Evolutionary conservation across 2,113 vertebrate species (phyloP).

Genomic region (Nothoprocta perdicaria): DNA sequence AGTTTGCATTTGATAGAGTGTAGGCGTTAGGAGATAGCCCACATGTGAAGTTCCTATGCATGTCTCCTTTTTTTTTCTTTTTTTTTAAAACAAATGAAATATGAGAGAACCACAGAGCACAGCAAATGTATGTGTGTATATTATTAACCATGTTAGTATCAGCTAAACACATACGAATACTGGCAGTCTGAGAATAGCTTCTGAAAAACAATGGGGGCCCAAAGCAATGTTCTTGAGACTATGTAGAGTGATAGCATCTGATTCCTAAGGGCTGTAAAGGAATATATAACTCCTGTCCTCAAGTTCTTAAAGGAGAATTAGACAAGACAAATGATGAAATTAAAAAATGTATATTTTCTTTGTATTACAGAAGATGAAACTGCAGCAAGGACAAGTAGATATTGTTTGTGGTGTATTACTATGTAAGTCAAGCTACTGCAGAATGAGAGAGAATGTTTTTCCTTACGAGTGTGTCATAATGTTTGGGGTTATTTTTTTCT

Average conservation of each 20-base stretch:
- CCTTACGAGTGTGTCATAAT: neutral
- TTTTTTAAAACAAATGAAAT: neutral
- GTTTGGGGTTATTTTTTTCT: neutral
- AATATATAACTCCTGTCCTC: accelerated
- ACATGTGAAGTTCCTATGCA: accelerated
- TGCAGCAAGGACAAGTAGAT: neutral
- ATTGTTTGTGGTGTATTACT: neutral
- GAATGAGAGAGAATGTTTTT: neutral
- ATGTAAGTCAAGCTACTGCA: neutral
- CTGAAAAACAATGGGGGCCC: neutral
- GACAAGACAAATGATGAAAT: neutral
- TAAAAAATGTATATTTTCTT: neutral
- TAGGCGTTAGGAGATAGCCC: neutral
- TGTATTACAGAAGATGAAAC: neutral
- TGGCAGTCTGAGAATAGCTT: neutral
- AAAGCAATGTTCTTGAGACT: neutral
- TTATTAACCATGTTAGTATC: neutral
- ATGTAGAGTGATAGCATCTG: neutral
- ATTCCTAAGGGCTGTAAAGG: neutral
- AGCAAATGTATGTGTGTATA: neutral
- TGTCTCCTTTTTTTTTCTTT: neutral
- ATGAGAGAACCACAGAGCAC: neutral
- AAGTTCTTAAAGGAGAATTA: neutral
- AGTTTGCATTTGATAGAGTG: neutral
- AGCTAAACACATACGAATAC: neutral